Evolutionary conservation across 2,797 vertebrate genomes (phyloP).

Genomic region (Amazona ochrocephala): DNA sequence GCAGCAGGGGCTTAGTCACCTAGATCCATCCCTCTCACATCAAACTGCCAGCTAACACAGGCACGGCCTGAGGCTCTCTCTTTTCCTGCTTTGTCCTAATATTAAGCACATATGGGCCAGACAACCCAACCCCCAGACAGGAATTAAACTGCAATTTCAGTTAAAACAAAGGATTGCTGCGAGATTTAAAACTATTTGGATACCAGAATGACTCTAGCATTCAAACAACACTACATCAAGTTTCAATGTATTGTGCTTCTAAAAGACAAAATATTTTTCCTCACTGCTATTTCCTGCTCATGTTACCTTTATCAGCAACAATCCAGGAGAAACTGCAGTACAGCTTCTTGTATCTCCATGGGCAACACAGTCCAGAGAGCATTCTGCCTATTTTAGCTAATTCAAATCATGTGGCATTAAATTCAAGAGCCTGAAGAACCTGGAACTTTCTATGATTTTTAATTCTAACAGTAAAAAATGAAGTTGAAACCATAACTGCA

Average conservation of each 20-base stretch:
- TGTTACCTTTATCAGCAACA: background rate
- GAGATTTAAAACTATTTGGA: background rate
- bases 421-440: background rate
- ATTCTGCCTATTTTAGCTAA: background rate
- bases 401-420: background rate
- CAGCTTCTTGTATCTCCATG: background rate
- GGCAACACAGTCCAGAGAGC: background rate
- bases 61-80: background rate
- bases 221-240: background rate
- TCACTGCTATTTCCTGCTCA: background rate
- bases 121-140: background rate
- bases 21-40: background rate
- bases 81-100: background rate
- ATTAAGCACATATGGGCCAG: background rate
- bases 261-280: background rate
- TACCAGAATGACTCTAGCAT: background rate
- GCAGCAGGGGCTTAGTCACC: background rate
- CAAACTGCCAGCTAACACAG: background rate
- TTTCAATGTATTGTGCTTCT: background rate
- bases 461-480: background rate
- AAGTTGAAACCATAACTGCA: background rate
- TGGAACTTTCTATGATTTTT: background rate
- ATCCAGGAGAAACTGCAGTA: background rate
- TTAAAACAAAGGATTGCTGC: background rate
- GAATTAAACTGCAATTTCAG: background rate